phyloP scores from a whole-genome alignment of 1,140 invertebrate genomes.

The Mylabris phalerata region DNA sequence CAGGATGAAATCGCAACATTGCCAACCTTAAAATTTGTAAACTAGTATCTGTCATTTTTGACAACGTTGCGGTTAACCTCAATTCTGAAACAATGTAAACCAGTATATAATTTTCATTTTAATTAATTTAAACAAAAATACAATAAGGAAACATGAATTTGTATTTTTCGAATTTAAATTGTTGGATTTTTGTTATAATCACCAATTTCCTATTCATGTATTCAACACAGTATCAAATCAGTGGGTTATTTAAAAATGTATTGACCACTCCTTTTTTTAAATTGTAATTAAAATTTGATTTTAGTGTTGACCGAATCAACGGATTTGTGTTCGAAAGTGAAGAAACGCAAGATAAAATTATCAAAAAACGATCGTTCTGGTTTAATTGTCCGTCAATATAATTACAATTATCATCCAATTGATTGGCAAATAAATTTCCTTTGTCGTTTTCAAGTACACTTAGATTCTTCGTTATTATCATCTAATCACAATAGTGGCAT shows the following conservation, averaged over 20 bases:
- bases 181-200: too few species aligned
- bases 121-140: too few species aligned
- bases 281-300: background rate
- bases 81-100: too few species aligned
- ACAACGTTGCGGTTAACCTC: too few species aligned
- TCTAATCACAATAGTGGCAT: constrained; percentile 7
- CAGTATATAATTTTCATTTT: too few species aligned
- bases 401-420: constrained; percentile 3
- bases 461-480: background rate
- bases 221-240: background rate
- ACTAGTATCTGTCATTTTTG: too few species aligned
- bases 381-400: constrained; percentile 10
- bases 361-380: constrained; percentile 6
- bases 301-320: constrained; percentile 14
- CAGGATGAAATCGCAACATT: too few species aligned
- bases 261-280: background rate
- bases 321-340: constrained; percentile 17
- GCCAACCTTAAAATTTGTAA: too few species aligned
- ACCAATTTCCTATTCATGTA: too few species aligned
- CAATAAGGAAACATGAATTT: too few species aligned
- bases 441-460: constrained; percentile 20
- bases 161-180: too few species aligned
- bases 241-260: background rate
- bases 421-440: constrained; percentile 14
- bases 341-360: constrained; percentile 16